Evolutionary conservation across 2,113 vertebrate genomes (phyloP).

Genomic region (Gymnocephalus cernua): DNA sequence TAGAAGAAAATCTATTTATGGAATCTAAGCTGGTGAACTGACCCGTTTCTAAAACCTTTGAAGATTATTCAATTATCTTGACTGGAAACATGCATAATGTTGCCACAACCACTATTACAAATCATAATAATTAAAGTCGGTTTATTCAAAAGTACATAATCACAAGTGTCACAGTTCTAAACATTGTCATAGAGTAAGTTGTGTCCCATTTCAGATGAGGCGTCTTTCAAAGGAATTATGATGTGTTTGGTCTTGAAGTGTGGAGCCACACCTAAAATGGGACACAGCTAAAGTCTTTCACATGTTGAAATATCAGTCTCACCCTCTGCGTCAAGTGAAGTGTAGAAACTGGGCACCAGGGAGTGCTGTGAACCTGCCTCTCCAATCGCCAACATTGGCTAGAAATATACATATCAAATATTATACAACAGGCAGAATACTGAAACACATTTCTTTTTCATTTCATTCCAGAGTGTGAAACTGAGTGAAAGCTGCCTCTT

Average conservation of each 20-base stretch:
- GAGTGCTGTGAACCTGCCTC: slow-evolving; percentile 47
- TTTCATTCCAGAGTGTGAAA: background rate
- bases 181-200: background rate
- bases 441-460: background rate
- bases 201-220: slow-evolving; percentile 6
- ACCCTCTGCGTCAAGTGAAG: slow-evolving; percentile 40
- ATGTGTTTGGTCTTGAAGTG: background rate
- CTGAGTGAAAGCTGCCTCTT: background rate
- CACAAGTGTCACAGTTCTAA: background rate
- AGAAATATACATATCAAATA: slow-evolving; percentile 22
- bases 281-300: background rate
- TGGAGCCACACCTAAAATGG: background rate
- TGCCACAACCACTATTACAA: background rate
- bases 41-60: slow-evolving; percentile 2
- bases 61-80: background rate
- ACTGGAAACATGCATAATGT: background rate
- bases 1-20: background rate
- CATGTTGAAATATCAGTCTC: slow-evolving; percentile 11
- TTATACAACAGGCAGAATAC: background rate
- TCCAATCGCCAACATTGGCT: slow-evolving; percentile 75
- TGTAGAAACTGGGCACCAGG: slow-evolving; percentile 43
- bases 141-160: background rate
- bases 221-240: background rate
- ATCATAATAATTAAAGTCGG: background rate
- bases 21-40: background rate